Evolutionary conservation across 2,888 invertebrate species (phyloP).

Genomic region (Cinara cedri): DNA sequence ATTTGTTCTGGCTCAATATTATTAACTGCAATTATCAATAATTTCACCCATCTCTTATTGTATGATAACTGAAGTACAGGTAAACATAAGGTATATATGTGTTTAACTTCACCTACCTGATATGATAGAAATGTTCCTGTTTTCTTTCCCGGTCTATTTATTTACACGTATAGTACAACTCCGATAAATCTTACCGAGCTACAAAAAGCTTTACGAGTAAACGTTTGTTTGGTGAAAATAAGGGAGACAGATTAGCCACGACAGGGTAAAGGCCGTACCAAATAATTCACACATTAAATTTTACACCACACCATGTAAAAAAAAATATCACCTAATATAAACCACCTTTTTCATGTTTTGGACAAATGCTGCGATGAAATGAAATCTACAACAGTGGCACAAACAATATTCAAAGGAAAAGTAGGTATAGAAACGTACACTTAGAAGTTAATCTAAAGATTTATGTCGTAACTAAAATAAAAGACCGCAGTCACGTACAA

Average conservation of each 20-base stretch:
- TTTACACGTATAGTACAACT: background rate
- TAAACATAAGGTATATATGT: background rate
- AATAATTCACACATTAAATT: conserved; percentile 51
- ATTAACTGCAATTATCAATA: no score
- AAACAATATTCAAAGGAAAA: conserved; percentile 34
- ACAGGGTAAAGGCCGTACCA: conserved; percentile 56
- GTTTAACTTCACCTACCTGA: background rate
- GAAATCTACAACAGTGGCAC: background rate
- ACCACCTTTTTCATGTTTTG: conserved; percentile 56
- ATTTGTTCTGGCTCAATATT: no score
- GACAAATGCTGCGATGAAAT: conserved; percentile 32
- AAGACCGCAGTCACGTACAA: background rate
- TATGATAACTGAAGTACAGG: no score
- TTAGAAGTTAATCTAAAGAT: conserved; percentile 10
- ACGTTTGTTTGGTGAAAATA: conserved; percentile 20
- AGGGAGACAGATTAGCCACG: conserved; percentile 46
- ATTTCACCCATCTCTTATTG: conserved; percentile 1
- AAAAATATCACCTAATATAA: conserved; percentile 46
- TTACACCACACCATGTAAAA: conserved; percentile 20
- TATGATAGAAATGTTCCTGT: conserved; percentile 21
- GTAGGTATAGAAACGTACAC: background rate
- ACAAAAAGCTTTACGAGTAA: conserved; percentile 36
- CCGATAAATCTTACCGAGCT: conserved; percentile 36
- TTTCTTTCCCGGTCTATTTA: conserved; percentile 37
- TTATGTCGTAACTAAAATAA: conserved; percentile 5